Conservation (phyloP, 2,888 invertebrate species). For the Erebia aethiops region DNA sequence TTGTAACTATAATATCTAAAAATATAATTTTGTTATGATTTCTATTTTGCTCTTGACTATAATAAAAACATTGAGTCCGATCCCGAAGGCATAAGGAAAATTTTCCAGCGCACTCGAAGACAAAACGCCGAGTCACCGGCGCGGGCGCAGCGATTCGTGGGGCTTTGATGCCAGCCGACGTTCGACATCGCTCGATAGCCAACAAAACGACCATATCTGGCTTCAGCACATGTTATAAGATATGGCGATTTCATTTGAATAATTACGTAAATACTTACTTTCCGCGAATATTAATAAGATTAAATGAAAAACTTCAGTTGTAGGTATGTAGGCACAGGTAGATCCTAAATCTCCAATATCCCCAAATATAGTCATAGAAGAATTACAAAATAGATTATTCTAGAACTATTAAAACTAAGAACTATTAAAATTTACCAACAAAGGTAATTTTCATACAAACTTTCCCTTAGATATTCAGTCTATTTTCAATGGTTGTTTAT, state of each 20-base stretch:
- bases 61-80: slow-evolving; percentile 39
- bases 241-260: slow-evolving; percentile 43
- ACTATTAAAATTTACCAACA: too few relatives aligned
- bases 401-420: too few relatives aligned
- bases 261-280: neutral
- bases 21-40: slow-evolving; percentile 39
- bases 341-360: too few relatives aligned
- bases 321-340: too few relatives aligned
- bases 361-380: too few relatives aligned
- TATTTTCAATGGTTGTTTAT: too few relatives aligned
- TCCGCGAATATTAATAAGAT: too few relatives aligned
- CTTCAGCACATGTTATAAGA: slow-evolving; percentile 49
- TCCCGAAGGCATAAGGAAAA: slow-evolving; percentile 59
- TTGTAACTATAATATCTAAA: slow-evolving; percentile 29
- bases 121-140: slow-evolving; percentile 74
- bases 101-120: slow-evolving; percentile 51
- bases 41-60: slow-evolving; percentile 37
- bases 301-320: too few relatives aligned
- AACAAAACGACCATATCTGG: slow-evolving; percentile 73
- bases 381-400: too few relatives aligned
- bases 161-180: slow-evolving; percentile 79
- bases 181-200: slow-evolving; percentile 77
- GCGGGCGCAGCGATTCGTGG: slow-evolving; percentile 68
- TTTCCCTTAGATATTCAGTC: too few relatives aligned
- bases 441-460: too few relatives aligned